Base-by-base conservation (phyloP, 35 echinoderm and acorn worm genomes). In the Ptychodera flava region DNA sequence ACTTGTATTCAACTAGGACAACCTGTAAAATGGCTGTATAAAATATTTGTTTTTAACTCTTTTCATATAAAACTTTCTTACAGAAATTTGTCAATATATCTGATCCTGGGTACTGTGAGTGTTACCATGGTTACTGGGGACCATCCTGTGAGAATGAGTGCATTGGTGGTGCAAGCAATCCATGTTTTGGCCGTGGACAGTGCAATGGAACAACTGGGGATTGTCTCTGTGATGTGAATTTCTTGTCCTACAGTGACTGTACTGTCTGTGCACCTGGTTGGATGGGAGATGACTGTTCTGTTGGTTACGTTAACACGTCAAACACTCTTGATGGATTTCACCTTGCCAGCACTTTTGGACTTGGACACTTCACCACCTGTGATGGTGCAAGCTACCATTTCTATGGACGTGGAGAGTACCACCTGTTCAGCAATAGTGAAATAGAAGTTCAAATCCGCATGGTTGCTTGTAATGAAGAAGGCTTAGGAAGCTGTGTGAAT, bases 101-200 rank as follows among this genome's bases (percentile, higher is more conserved):
- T 38, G 87, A 89, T 83, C 87, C 87, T 52, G 87, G 87, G 0
- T 89, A 36, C 28, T 97, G 94, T 85, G n/a, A 85, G 29, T 97
- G 94, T 36, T 78, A 81, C 35, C 86, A 92, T 85, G 94, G 94
- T 0, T 97, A 93, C 76, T 97, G 94, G 94, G 94, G 94, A 1
- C 52, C 76, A 38, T 81, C 86, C 34, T 97, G 94, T 91, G 81
- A 97, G 31, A 33, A 85, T 85, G 91, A 97, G 78, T 97, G 94
- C 31, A 84, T 90, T 33, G 94, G 94, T 52, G 94, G 94, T 36
- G 85, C 85, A 30, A 86, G 33, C 82, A 93, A 85, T 36, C 91
- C 91, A 31, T 97, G 94, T 77, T 93, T 53, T 82, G 90, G 90
- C 28, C 92, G 90, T 36, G 94, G 94, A 29, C 30, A 82, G 16